These are phyloP conservation scores for Xenotilapia caudafasciata DNA, from an alignment of 2,113 vertebrate genomes.

Conservation along the genomic window DNA sequence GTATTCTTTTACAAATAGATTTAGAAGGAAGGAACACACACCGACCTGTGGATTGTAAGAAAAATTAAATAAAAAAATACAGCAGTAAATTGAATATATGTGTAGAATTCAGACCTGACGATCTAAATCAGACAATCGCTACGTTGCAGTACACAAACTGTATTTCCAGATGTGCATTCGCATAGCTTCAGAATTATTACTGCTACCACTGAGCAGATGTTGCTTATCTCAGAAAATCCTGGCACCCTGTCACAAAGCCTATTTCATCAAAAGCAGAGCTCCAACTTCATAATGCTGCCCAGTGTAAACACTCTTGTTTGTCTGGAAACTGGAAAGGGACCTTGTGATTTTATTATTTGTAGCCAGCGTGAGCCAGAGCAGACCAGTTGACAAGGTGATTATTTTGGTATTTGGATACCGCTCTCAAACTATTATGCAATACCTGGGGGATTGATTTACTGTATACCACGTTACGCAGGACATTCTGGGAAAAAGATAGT, in stretches of 20 bases:
- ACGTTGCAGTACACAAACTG: neutral
- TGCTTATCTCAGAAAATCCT: slow-evolving; percentile 33
- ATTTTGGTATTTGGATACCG: slow-evolving; percentile 55
- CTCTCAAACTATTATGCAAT: slow-evolving; percentile 58
- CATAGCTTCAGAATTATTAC: neutral
- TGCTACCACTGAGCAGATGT: slow-evolving; percentile 36
- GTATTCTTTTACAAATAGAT: neutral
- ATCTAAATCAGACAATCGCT: neutral
- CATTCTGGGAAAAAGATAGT: slow-evolving; percentile 25
- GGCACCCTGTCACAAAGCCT: neutral
- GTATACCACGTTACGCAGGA: neutral
- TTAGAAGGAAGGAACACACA: neutral
- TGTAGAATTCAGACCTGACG: neutral
- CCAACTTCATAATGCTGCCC: slow-evolving; percentile 22
- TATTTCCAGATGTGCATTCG: neutral
- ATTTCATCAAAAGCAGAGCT: slow-evolving; percentile 23
- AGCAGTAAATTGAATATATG: neutral
- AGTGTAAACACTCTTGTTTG: slow-evolving; percentile 57
- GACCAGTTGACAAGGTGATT: slow-evolving; percentile 57
- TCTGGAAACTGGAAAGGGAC: slow-evolving; percentile 31
- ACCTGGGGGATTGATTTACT: slow-evolving; percentile 58
- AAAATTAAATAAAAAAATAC: neutral
- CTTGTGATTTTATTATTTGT: slow-evolving; percentile 33
- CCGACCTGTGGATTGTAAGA: neutral
- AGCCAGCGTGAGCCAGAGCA: slow-evolving; percentile 13